Evolutionary conservation across 92 coral and sea anemone species (phyloP).

Genomic region (Heteractis magnifica): DNA sequence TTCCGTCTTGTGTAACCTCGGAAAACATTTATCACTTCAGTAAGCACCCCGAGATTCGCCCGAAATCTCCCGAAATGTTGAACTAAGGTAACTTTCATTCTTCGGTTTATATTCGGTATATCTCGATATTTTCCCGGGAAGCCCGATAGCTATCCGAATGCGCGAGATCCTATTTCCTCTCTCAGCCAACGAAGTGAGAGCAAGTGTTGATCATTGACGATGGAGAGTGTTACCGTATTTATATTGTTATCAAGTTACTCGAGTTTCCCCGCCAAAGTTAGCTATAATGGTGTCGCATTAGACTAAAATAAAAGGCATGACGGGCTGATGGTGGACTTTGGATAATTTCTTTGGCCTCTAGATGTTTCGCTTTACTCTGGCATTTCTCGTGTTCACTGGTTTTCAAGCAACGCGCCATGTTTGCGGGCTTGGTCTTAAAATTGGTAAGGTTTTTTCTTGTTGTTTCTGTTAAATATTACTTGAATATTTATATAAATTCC

Average conservation of each 20-base stretch:
- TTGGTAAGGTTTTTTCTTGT: constrained; percentile 22
- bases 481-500: neutral
- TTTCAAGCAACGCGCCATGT: constrained; percentile 25
- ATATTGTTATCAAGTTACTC: neutral
- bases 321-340: neutral
- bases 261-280: neutral
- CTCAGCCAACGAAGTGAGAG: constrained; percentile 2
- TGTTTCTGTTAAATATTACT: neutral
- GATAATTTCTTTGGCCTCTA: neutral
- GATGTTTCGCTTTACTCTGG: constrained; percentile 31
- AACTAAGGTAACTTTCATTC: neutral
- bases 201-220: neutral
- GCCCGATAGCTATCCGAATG: neutral
- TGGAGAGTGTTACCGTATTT: neutral
- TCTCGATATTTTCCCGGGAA: neutral
- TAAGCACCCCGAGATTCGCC: neutral
- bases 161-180: neutral
- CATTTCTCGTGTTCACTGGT: constrained; percentile 17
- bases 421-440: neutral
- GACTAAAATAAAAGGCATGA: neutral
- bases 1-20: neutral
- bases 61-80: neutral
- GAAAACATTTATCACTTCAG: neutral
- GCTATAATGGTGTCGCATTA: neutral
- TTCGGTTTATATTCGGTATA: neutral